These are phyloP conservation scores for Sternotherus odoratus DNA, from an alignment of 2,797 vertebrate genomes.

Conservation along the genomic window DNA sequence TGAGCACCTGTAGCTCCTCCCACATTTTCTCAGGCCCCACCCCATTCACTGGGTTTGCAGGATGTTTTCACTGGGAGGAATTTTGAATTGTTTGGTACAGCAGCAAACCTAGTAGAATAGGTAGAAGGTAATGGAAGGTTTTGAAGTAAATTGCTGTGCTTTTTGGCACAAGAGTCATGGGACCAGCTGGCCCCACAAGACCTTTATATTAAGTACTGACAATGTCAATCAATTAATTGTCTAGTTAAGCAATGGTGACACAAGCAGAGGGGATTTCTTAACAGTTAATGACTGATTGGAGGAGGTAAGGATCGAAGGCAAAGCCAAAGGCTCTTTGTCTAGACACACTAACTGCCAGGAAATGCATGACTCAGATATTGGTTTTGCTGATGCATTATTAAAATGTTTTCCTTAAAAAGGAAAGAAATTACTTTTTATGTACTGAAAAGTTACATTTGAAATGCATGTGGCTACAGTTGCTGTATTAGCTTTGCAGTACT, in stretches of 20 bases:
- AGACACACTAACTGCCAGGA: constrained; percentile 64
- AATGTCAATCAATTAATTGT: constrained; percentile 61
- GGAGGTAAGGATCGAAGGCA: constrained; percentile 39
- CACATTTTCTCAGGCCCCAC: constrained; percentile 22
- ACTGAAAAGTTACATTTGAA: constrained; percentile 34
- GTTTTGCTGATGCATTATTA: constrained; percentile 18
- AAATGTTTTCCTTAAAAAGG: not conserved
- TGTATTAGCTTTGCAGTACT: not conserved
- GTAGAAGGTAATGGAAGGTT: not conserved
- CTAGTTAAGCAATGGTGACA: constrained; percentile 59
- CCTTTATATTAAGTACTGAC: constrained; percentile 48
- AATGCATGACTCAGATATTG: constrained; percentile 54
- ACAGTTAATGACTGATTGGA: constrained; percentile 70
- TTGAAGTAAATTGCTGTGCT: not conserved
- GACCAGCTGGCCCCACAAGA: constrained; percentile 55
- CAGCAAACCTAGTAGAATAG: constrained; percentile 30
- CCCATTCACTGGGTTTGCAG: not conserved
- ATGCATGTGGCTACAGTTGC: not conserved
- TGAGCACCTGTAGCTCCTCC: constrained; percentile 30
- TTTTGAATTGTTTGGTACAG: constrained; percentile 32
- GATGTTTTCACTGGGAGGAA: constrained; percentile 32
- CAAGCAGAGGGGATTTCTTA: constrained; percentile 67
- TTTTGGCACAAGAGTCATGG: constrained; percentile 44
- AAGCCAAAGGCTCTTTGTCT: constrained; percentile 53
- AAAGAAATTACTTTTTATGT: constrained; percentile 46